Evolutionary conservation across 2,113 vertebrate genomes (phyloP), one percentile per base, ranked within the genome.

Genomic region (Synchiropus splendidus): DNA sequence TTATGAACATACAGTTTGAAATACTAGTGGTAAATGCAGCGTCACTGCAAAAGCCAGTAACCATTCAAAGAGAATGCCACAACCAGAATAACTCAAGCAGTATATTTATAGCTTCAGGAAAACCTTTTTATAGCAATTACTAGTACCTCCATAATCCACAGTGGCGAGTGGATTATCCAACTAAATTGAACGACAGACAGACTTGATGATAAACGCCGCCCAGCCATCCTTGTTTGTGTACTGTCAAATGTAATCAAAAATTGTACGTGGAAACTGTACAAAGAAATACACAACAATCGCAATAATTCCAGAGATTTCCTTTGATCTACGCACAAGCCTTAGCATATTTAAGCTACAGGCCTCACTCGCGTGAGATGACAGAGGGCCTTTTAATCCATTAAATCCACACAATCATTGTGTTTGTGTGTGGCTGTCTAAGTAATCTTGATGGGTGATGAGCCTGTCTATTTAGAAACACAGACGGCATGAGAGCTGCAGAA

Each of bases 71-170:
- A 27, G 21, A 27, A 27, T 5, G 21, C 21, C 12, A 13, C 14
- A 27, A 34, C 21, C 2, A 49, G 42, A 68, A 51, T 54, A 58
- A 30, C 12, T 45, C 32, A 55, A 15, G 12, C n/a, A 31, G 14
- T 32, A 31, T 75, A 71, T 77, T 77, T 72, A 72, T 71, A 70
- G 77, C 45, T 60, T 47, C 8, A 33, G 42, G 52, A 38, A 61
- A 78, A 76, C 65, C 63, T 51, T 74, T 82, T 78, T 54, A 80
- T 62, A 78, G 76, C 73, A 71, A 81, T 65, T 77, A 78, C 75
- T 62, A 64, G 47, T 70, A 73, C 71, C 71, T 76, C 73, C 49
- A 73, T 80, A 82, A 83, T 82, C 77, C 77, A 79, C 60, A 48
- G 51, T 34, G 58, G 54, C 16, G 40, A 70, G 39, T 64, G 74